phyloP scores from a whole-genome alignment of 1,140 invertebrate genomes.

The Ceratina calcarata region DNA sequence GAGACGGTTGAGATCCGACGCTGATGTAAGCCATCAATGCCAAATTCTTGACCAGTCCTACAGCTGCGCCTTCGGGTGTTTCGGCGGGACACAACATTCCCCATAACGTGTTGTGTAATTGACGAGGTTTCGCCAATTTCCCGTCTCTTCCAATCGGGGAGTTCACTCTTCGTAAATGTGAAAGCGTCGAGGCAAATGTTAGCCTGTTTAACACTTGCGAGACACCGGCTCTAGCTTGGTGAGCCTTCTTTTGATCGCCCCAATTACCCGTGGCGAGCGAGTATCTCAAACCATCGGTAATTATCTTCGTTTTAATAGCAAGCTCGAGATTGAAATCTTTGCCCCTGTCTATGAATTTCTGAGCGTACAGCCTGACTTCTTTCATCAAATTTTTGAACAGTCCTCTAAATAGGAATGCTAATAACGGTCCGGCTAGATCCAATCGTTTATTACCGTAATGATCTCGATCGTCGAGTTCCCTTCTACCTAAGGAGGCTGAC shows the following conservation, averaged over 20 bases:
- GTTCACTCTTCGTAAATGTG: conserved; percentile 97
- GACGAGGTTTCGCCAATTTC: conserved; percentile 98
- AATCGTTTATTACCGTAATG: conserved; percentile 99
- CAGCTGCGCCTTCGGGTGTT: conserved; percentile 97
- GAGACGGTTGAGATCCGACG: conserved; percentile 98
- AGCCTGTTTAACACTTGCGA: conserved; percentile 97
- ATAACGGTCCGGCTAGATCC: conserved; percentile 96
- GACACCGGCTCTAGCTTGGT: conserved; percentile 96
- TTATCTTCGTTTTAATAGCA: conserved; percentile 98
- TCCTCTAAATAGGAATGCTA: conserved; percentile 97
- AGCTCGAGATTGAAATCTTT: conserved; percentile 99
- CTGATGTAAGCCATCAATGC: conserved; percentile 99
- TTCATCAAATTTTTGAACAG: conserved; percentile 96
- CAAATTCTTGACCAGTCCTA: conserved; percentile 97
- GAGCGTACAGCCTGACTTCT: conserved; percentile 98
- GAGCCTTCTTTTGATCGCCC: conserved; percentile 99
- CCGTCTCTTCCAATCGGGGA: conserved; percentile 99
- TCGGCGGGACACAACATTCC: conserved; percentile 99
- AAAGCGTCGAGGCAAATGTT: conserved; percentile 98
- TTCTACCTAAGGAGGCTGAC: conserved; percentile 94
- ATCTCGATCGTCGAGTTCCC: conserved; percentile 99
- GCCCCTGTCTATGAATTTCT: conserved; percentile 98
- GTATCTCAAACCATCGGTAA: conserved; percentile 98
- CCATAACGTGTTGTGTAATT: conserved; percentile 99
- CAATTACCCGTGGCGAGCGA: conserved; percentile 99